phyloP scores from a whole-genome alignment of 2,888 invertebrate species.

The Lucinisca nassula region DNA sequence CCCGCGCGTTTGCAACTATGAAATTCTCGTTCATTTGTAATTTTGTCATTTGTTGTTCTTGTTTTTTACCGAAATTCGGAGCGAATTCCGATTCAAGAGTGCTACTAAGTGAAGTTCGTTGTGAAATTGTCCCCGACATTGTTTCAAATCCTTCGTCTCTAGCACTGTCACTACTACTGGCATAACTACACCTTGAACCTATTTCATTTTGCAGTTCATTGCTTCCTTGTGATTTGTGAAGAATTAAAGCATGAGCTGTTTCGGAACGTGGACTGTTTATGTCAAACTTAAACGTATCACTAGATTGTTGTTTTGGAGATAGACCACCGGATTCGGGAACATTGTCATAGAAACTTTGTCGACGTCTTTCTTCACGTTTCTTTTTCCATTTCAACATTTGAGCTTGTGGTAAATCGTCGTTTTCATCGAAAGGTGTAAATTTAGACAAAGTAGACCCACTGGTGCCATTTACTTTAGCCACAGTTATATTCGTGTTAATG shows the following conservation, averaged over 20 bases:
- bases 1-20: slow-evolving; percentile 66
- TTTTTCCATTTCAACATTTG: slow-evolving; percentile 80
- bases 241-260: slow-evolving; percentile 28
- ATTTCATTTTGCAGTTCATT: slow-evolving; percentile 79
- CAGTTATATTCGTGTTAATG: slow-evolving; percentile 54
- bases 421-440: slow-evolving; percentile 64
- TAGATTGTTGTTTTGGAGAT: slow-evolving; percentile 57
- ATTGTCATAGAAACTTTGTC: slow-evolving; percentile 83
- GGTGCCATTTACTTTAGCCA: slow-evolving; percentile 57
- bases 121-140: slow-evolving; percentile 84
- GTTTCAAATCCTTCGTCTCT: slow-evolving; percentile 87
- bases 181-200: slow-evolving; percentile 82
- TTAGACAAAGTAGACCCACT: slow-evolving; percentile 43
- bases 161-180: slow-evolving; percentile 81
- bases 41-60: slow-evolving; percentile 57
- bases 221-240: slow-evolving; percentile 74
- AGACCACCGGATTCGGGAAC: slow-evolving; percentile 72
- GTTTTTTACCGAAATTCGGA: slow-evolving; percentile 70
- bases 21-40: slow-evolving; percentile 70
- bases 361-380: slow-evolving; percentile 71
- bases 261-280: slow-evolving; percentile 69
- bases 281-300: slow-evolving; percentile 55
- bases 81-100: slow-evolving; percentile 84
- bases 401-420: slow-evolving; percentile 77
- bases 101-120: slow-evolving; percentile 86